These are phyloP conservation scores for Cotesia congregata DNA, from an alignment of 2,888 invertebrate genomes.

Conservation along the genomic window DNA sequence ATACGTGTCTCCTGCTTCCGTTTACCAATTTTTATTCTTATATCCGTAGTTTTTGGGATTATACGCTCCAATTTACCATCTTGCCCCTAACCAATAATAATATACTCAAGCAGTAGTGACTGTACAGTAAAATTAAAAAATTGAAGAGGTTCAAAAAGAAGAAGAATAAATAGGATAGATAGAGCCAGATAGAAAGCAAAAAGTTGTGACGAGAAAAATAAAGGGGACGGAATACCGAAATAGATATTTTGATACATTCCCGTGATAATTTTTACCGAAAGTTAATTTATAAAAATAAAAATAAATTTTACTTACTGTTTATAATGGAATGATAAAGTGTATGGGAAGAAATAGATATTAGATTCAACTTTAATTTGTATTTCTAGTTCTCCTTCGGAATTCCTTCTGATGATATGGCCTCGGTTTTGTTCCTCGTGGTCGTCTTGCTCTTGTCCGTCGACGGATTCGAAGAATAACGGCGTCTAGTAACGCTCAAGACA, in stretches of 20 bases:
- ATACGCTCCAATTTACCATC: not conserved
- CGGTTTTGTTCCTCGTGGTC: constrained; percentile 17
- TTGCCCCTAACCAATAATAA: not conserved
- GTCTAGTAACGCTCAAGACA: constrained; percentile 55
- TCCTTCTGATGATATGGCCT: constrained; percentile 11
- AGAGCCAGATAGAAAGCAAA: not conserved
- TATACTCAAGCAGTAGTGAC: not conserved
- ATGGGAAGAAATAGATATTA: not conserved
- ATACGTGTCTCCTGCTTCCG: not conserved
- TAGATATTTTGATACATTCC: not conserved
- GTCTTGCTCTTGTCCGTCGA: constrained; percentile 11
- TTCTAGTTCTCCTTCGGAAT: not conserved
- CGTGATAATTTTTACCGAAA: not conserved
- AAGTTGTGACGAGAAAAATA: not conserved
- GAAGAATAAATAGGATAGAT: no score
- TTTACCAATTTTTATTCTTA: not conserved
- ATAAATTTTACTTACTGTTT: not conserved
- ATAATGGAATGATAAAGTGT: not conserved
- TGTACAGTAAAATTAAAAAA: not conserved
- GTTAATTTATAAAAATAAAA: constrained; percentile 7
- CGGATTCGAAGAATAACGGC: constrained; percentile 55
- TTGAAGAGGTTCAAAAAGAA: not conserved
- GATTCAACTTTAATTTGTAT: not conserved
- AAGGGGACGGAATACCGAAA: not conserved
- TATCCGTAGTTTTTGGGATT: not conserved